Evolutionary conservation across 2,888 invertebrate genomes (phyloP).

Genomic region (Venustoraphidia nigricollis): DNA sequence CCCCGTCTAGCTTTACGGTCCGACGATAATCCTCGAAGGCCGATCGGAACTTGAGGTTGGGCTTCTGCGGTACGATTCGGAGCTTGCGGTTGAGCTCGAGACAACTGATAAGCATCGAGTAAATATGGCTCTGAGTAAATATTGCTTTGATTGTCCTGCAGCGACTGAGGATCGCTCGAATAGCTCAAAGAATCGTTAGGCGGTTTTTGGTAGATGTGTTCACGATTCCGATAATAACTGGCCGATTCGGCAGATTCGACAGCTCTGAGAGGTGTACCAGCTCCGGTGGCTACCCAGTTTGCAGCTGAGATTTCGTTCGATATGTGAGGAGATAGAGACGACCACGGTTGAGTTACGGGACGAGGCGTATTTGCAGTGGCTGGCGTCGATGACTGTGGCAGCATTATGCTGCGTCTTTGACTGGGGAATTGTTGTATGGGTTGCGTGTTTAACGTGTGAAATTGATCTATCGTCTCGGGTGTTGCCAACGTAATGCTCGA

Average conservation of each 20-base stretch:
- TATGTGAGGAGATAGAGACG: background rate
- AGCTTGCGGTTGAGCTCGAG: slow-evolving; percentile 28
- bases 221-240: background rate
- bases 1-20: slow-evolving; percentile 31
- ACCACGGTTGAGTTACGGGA: slow-evolving; percentile 5
- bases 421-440: slow-evolving; percentile 20
- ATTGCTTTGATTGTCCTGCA: slow-evolving; percentile 6
- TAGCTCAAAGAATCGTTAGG: slow-evolving; percentile 11
- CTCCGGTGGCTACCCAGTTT: background rate
- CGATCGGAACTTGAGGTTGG: slow-evolving; percentile 25
- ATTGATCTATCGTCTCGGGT: slow-evolving; percentile 6
- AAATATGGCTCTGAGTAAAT: slow-evolving; percentile 13
- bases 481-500: slow-evolving; percentile 28
- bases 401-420: background rate
- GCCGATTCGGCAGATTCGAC: background rate
- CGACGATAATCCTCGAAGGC: slow-evolving; percentile 17
- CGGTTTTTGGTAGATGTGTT: slow-evolving; percentile 3
- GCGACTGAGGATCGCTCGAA: background rate
- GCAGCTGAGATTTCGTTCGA: background rate
- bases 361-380: slow-evolving; percentile 12
- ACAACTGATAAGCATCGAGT: slow-evolving; percentile 23
- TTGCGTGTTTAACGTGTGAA: slow-evolving; percentile 25
- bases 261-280: background rate
- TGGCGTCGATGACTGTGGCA: slow-evolving; percentile 10
- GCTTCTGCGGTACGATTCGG: slow-evolving; percentile 18